Percentiles rank a stretch among this genome's conserved stretches.
Evolutionary conservation across 2,888 invertebrate genomes (phyloP).

Genomic region (Drosophila borealis): DNA sequence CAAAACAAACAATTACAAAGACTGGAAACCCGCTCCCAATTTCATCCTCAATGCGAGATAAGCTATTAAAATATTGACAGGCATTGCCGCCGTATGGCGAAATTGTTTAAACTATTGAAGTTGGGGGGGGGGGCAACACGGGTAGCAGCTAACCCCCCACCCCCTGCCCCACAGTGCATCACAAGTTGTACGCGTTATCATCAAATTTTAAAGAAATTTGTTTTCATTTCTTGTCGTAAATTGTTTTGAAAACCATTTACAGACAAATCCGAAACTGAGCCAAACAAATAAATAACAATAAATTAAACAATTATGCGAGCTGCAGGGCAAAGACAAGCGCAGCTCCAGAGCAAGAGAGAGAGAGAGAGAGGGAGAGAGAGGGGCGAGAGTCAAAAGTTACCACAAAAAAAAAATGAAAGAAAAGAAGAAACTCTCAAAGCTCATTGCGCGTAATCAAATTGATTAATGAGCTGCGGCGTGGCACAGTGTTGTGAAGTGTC

Average conservation of each 20-base stretch:
- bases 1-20: conserved; percentile 37
- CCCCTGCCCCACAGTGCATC: too few species aligned
- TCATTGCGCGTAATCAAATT: conserved; percentile 75
- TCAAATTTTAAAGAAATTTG: conserved; percentile 51
- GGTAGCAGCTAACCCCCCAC: conserved; percentile 9
- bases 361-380: not conserved
- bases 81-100: conserved; percentile 65
- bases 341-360: not conserved
- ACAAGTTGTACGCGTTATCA: conserved; percentile 51
- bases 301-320: conserved; percentile 75
- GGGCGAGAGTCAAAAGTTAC: conserved; percentile 46
- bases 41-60: conserved; percentile 52
- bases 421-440: conserved; percentile 41
- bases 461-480: conserved; percentile 67
- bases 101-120: conserved; percentile 69
- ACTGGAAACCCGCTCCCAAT: conserved; percentile 39
- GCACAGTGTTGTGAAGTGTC: conserved; percentile 29
- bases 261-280: conserved; percentile 70
- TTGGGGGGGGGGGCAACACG: conserved; percentile 8
- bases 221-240: conserved; percentile 21
- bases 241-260: conserved; percentile 67
- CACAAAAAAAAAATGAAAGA: conserved; percentile 8
- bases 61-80: conserved; percentile 78
- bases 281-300: conserved; percentile 77
- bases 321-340: not conserved